Evolutionary conservation across 2,888 invertebrate species (phyloP), one percentile per base, ranked within the genome.

Genomic region (Synergus laeviventris): DNA sequence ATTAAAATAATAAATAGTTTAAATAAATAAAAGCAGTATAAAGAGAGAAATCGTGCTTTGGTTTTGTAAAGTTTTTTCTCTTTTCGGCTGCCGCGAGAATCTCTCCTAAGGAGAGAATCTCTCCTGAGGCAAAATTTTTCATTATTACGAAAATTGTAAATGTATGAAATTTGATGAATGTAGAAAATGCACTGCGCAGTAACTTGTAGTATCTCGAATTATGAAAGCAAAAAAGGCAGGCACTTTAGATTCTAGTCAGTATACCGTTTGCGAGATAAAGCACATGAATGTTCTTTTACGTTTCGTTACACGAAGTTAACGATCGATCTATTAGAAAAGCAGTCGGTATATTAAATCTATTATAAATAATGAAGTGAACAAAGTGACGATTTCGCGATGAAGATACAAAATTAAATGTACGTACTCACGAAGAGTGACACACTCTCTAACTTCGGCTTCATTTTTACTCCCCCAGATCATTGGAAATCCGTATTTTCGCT

Each of bases 231-330:
- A 56, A 39, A 56, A 73, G 83, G 78, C 73, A 78, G 77, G 82
- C 83, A 86, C 84, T 84, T 88, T 88, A 88, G 88, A 86, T 82
- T 88, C 89, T 88, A 88, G 89, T 88, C 88, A 88, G 82, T 83
- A 85, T 86, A 86, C 83, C 83, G 84, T 85, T 86, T 86, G 83
- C 85, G 84, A 85, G 84, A 81, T 78, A 81, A 83, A 83, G 85
- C 83, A 84, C 85, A 82, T 81, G 76, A 82, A 77, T 79, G 77
- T 64, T 74, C 81, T 64, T 66, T 80, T 24, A 78, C 74, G 79
- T 80, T 66, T 66, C 24, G 66, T 66, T 66, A 45, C 66, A 66
- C 66, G 45, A 66, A 66, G 66, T 66, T 66, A 45, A 45, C 45
- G 66, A 45, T 66, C 66, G 66, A 66, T 45, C 45, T 66, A 62